Evolutionary conservation across 2,113 vertebrate species (phyloP), one percentile per base, ranked within the genome.

Genomic region (Notarius lentiginosus): DNA sequence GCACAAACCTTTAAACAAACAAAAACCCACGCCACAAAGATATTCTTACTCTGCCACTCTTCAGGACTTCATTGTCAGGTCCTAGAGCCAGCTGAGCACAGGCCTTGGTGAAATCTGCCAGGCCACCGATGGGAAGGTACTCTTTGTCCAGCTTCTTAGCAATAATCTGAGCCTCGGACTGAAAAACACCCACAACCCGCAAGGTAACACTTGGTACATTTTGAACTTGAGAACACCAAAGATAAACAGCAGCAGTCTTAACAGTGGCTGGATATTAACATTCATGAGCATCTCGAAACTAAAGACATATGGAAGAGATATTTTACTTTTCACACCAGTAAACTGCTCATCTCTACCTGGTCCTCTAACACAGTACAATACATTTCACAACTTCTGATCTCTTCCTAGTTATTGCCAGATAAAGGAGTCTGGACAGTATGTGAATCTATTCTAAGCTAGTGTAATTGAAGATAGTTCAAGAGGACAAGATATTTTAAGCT

Each of bases 81-180:
- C 97, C 96, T 89, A 97, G 91, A 4, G 97, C 96, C 86, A 97
- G 92, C 12, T 96, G 94, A 41, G 96, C 96, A 0, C 96, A 96
- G 0, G 96, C 96, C 90, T 95, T 95, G 55, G 93, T 95, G 86
- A 97, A 97, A 27, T 97, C 96, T 0, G 94, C 95, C 8, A 97
- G 91, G 0, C 96, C 96, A 0, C 7, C 95, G 0, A 97, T 97
- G 66, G 95, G 92, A 85, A 97, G 90, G 86, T 97, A 97, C 80
- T 97, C 97, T 90, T 97, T 97, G 92, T 97, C 97, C 93, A 97
- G 87, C 87, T 94, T 95, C 93, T 96, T 96, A 73, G 94, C 91
- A 77, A 96, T 94, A 84, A 97, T 95, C 91, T 94, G 91, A 63
- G 95, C 95, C 90, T 97, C 97, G 0, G 96, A 96, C 97, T 97